A percentile compares a stretch with the other conserved stretches of the same genome.
Evolutionary conservation across 53 echinoderm and acorn worm genomes (phyloP).

Genomic region (Pentamera pediparva): DNA sequence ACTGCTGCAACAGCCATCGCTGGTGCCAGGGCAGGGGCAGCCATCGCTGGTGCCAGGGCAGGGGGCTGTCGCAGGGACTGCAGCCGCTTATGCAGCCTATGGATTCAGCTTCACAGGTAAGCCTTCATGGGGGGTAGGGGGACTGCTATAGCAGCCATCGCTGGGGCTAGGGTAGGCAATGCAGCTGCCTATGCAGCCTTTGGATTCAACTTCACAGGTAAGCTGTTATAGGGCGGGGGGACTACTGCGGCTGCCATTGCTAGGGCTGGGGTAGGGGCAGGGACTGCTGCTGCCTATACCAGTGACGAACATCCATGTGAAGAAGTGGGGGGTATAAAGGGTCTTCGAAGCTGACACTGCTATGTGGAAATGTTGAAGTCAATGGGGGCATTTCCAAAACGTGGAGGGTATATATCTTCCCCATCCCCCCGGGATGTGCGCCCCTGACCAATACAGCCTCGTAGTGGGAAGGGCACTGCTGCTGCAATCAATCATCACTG

Average conservation of each 20-base stretch:
- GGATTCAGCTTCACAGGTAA: conserved; percentile 95
- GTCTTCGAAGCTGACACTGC: too few relatives aligned
- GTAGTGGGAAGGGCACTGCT: conserved; percentile 78
- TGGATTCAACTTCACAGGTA: conserved; percentile 93
- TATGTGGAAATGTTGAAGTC: too few relatives aligned
- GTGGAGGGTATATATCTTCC: conserved; percentile 72
- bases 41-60: too few relatives aligned
- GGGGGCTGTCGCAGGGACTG: conserved; percentile 95
- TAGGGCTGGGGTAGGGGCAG: conserved; percentile 92
- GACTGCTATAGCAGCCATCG: conserved; percentile 88
- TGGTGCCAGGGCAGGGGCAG: conserved; percentile 91
- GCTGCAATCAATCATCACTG: too few relatives aligned
- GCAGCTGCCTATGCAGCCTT: conserved; percentile 97
- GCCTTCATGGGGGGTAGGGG: conserved; percentile 68
- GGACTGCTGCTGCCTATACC: conserved; percentile 90
- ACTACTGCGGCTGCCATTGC: conserved; percentile 94
- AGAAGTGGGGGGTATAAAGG: too few relatives aligned
- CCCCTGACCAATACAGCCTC: conserved; percentile 75
- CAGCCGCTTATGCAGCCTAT: conserved; percentile 96
- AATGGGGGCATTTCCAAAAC: conserved; percentile 60
- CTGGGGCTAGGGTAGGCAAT: conserved; percentile 87
- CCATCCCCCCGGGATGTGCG: conserved; percentile 83
- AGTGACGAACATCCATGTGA: too few relatives aligned
- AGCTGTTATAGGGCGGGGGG: too few relatives aligned
- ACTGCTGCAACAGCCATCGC: conserved; percentile 94